phyloP scores from a whole-genome alignment of 2,888 invertebrate genomes.

The Nemoura dubitans region DNA sequence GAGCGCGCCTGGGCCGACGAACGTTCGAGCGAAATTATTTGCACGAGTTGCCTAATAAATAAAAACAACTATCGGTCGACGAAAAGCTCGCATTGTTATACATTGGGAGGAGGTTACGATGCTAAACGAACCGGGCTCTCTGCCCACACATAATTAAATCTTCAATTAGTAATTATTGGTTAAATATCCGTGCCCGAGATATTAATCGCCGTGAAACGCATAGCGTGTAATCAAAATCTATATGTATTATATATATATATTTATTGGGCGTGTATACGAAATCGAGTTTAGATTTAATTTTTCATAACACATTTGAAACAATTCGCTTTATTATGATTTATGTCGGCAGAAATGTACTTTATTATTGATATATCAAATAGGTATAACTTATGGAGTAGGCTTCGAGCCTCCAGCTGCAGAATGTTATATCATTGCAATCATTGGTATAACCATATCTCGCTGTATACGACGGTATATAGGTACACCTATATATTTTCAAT shows the following conservation, averaged over 20 bases:
- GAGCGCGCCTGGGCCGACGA: background rate
- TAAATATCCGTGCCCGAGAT: background rate
- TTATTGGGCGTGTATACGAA: constrained; percentile 29
- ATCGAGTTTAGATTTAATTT: constrained; percentile 20
- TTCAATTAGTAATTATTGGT: constrained; percentile 12
- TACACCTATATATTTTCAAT: background rate
- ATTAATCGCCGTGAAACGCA: background rate
- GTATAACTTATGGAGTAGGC: background rate
- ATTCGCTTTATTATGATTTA: constrained; percentile 36
- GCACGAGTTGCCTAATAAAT: background rate
- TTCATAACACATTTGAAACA: constrained; percentile 26
- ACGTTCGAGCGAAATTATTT: background rate
- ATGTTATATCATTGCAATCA: background rate
- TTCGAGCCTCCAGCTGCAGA: background rate
- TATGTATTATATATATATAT: background rate
- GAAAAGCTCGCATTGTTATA: background rate
- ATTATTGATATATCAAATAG: constrained; percentile 31
- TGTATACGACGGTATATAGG: background rate
- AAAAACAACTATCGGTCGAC: background rate
- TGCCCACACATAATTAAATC: background rate
- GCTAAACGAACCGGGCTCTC: background rate
- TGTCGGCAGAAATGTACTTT: constrained; percentile 5
- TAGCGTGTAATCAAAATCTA: constrained; percentile 4
- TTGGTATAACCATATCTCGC: background rate
- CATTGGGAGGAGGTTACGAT: background rate